Evolutionary conservation across 2,888 invertebrate species (phyloP).

Genomic region (Aphrophora alni): DNA sequence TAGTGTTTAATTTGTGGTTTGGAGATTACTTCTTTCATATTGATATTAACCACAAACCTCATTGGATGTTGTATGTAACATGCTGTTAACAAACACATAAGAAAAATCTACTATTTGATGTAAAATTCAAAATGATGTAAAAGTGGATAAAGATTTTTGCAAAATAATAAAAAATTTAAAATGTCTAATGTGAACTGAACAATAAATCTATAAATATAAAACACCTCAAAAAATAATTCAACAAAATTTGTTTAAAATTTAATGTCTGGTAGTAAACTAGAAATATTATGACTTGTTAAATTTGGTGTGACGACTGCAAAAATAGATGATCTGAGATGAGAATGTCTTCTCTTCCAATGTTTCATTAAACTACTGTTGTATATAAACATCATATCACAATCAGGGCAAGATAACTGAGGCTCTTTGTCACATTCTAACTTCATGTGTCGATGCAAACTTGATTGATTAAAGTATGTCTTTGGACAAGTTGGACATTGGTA

Average conservation of each 20-base stretch:
- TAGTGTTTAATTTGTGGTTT: too few species aligned
- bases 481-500: constrained; percentile 36
- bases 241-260: neutral
- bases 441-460: constrained; percentile 28
- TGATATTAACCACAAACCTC: too few species aligned
- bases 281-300: neutral
- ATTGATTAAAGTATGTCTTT: constrained; percentile 24
- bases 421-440: constrained; percentile 57
- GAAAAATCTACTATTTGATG: too few species aligned
- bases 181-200: too few species aligned
- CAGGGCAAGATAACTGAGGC: constrained; percentile 63
- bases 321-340: neutral
- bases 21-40: too few species aligned
- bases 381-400: constrained; percentile 56
- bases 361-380: constrained; percentile 36
- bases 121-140: too few species aligned
- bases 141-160: too few species aligned
- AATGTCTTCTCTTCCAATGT: constrained; percentile 32
- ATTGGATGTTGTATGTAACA: too few species aligned
- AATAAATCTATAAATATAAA: too few species aligned
- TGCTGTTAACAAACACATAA: too few species aligned
- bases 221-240: neutral
- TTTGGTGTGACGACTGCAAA: neutral
- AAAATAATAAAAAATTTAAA: too few species aligned
- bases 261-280: neutral